Evolutionary conservation across 2,113 vertebrate species (phyloP).

Genomic region (Petaurus breviceps): DNA sequence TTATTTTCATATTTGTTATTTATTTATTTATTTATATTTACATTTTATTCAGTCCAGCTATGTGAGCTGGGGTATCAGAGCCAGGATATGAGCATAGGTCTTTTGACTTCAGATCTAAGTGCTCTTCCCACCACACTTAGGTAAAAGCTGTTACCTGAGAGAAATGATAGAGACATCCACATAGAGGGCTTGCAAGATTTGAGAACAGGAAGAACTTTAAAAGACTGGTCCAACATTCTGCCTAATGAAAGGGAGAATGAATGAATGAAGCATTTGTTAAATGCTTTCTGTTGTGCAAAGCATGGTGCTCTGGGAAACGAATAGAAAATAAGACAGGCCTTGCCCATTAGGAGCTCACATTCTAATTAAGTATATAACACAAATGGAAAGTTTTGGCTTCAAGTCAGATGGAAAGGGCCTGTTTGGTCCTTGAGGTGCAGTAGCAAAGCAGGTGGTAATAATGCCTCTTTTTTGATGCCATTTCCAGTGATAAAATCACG

Average conservation of each 20-base stretch:
- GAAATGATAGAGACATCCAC: constrained; percentile 1
- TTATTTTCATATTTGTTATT: too few relatives aligned
- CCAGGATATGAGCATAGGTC: not conserved
- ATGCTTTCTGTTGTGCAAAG: not conserved
- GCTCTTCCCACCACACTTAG: not conserved
- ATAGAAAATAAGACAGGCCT: not conserved
- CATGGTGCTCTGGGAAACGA: not conserved
- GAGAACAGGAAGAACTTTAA: not conserved
- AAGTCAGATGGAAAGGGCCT: not conserved
- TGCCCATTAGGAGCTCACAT: not conserved
- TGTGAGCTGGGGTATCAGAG: not conserved
- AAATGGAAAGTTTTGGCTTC: not conserved
- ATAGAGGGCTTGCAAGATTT: constrained; percentile 5
- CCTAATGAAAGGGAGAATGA: not conserved
- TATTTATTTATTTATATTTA: too few relatives aligned
- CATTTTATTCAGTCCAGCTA: not conserved
- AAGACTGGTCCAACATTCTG: not conserved
- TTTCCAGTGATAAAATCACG: not conserved
- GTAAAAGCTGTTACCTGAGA: not conserved
- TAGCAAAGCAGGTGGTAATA: not conserved
- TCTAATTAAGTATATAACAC: not conserved
- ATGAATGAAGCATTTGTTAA: not conserved
- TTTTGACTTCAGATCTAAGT: not conserved
- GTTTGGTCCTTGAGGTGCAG: not conserved
- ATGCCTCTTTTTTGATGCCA: not conserved